Evolutionary conservation across 2,888 invertebrate genomes (phyloP), one percentile per base, ranked within the genome.

Genomic region (Ernsta delagoae): DNA sequence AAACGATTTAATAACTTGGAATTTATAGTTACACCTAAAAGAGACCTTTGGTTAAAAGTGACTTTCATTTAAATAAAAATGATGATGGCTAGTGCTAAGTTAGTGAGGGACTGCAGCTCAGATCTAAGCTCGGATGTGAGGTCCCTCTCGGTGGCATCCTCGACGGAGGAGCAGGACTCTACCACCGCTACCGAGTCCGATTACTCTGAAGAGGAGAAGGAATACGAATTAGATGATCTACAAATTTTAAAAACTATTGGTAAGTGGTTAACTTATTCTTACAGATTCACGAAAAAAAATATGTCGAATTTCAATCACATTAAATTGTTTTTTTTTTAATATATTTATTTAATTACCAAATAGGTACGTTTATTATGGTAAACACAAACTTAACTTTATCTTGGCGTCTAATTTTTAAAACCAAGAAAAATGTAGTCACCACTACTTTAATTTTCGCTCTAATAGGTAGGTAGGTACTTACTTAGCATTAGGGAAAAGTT

Each of bases 211-310:
- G 94, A 94, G 75, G 94, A 94, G 76, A 94, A 95, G 75, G 95
- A 95, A 79, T 96, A 95, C 80, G 94, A 95, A 81, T 89, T 97
- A 77, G 97, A 97, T 75, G 97, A 97, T 84, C 95, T 97, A 80
- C 97, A 97, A 86, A 97, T 97, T 78, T 95, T 97, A 77, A 97
- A 97, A 93, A 97, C 97, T 71, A 97, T 97, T 73, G 97, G 97
- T 97, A 85, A 96, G 97, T 94, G 24, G 3, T 24, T 24, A 24
- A 24, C 3, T 24, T 1, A 24, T 24, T 24, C 24, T 24, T 3
- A 24, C 24, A 24, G 24, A 1, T 24, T 24, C 24, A 24, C 24
- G 24, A 24, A 24, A 24, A 24, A 24, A 24, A 24, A 1, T 24
- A 24, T 1, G 24, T 1, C 24, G 3, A 24, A 24, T 24, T 24